Base-by-base conservation (phyloP, 2,113 vertebrate genomes). In the Actenoides lindsayi region DNA sequence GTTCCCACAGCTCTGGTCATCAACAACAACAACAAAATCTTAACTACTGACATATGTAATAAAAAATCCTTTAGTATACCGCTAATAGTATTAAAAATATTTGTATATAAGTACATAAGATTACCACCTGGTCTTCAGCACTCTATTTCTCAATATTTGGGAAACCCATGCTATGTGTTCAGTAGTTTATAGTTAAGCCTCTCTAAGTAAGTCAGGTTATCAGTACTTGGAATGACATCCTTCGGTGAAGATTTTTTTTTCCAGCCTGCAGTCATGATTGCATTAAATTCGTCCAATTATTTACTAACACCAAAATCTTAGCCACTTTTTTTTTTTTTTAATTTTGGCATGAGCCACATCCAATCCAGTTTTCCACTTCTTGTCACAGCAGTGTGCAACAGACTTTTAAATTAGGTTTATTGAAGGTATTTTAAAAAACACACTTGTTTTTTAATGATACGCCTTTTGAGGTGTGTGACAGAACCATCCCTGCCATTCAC, bases 61-160 rank as follows among this genome's bases (percentile, higher is more conserved):
- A 79, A 63, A 25, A 65, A 69, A 11, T 53, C 48, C 15, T 60
- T 87, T 33, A 51, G 39, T 28, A 82, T 31, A 71, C 8, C 7
- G 35, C 5, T 67, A 63, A 33, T 15, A 67, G 11, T 28, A 63
- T 92, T 75, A 70, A 53, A 62, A 2, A 20, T 3, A 57, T 30
- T 42, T 1, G 1, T 31, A 65, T 44, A 9, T 5, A 63, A 57
- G 5, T 28, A 83, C 0, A 0, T n/a, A 81, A 42, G 16, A 65
- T n/a, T 39, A 94, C 39, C 30, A 88, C 5, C 46, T 64, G 28
- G 9, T 68, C 64, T 84, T 67, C 51, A 77, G 27, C 17, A 54
- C 20, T 77, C 59, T 75, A 67, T 42, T 68, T 80, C 54, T 73
- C 51, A 77, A 0, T 53, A 77, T 63, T 53, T 90, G 37, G 35